Percentiles rank a stretch among this genome's conserved stretches.
phyloP scores from a whole-genome alignment of 2,888 invertebrate genomes.

The Periphyllus acericola region DNA sequence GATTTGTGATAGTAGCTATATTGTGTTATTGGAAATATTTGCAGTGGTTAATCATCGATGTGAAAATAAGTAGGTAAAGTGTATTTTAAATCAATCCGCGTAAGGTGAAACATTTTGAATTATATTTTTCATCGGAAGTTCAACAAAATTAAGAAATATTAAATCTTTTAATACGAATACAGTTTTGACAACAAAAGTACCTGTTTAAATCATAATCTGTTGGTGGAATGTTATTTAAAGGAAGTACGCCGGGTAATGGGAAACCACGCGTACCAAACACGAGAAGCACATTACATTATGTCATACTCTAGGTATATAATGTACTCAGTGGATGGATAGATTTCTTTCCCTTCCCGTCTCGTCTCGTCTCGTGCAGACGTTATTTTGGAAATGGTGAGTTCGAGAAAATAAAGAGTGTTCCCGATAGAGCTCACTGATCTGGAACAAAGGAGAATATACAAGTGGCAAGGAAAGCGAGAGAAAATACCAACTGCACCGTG shows the following conservation, averaged over 20 bases:
- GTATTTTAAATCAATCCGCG: background rate
- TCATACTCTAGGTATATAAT: background rate
- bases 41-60: background rate
- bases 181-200: background rate
- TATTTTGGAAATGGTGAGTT: slow-evolving; percentile 29
- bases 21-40: background rate
- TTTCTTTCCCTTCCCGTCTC: background rate
- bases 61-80: background rate
- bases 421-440: slow-evolving; percentile 26
- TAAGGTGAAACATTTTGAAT: no score
- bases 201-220: background rate
- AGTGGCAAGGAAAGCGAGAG: slow-evolving; percentile 6
- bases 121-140: background rate
- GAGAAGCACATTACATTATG: background rate
- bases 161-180: background rate
- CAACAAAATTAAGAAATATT: background rate
- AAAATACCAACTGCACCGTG: slow-evolving; percentile 35
- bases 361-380: background rate
- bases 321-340: background rate
- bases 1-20: background rate
- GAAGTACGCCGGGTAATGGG: background rate
- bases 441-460: slow-evolving; percentile 33
- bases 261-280: background rate
- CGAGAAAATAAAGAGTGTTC: slow-evolving; percentile 27
- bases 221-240: background rate